Evolutionary conservation across 2,113 vertebrate species (phyloP), one percentile per base, ranked within the genome.

Genomic region (Hippocampus comes): DNA sequence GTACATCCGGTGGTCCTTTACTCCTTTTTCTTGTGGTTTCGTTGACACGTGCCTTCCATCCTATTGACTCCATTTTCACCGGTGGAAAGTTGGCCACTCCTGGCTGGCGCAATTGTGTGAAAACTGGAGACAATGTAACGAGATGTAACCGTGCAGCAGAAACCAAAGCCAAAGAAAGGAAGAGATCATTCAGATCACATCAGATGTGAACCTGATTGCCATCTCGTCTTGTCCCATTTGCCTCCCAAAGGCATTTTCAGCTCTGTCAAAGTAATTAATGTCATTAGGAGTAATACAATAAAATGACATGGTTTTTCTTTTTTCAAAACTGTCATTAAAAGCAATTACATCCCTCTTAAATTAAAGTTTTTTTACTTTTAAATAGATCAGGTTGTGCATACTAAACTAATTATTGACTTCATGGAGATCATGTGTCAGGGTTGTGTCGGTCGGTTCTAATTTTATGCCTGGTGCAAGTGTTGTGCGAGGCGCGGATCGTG

Each of bases 51-150:
- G 84, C 23, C 48, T 57, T 88, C 83, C 84, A 89, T 90, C 84
- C 75, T 79, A 87, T 81, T 88, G 82, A 82, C 82, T 89, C 84
- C 81, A 85, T 81, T 86, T 86, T 88, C 82, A 86, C 77, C 71
- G 73, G 72, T 63, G 74, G 84, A 74, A 75, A 65, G 42, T 34
- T 67, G 79, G 67, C 72, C 82, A 72, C 71, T 81, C 75, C 49
- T 79, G 66, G 70, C 68, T 74, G 75, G 77, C 79, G 74, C 72
- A 57, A 21, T 42, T 56, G 43, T 27, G 77, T 89, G 85, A 77
- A 86, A 88, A 87, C 75, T 84, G 87, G 84, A 90, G 30, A 81
- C 79, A 84, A 84, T 79, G 71, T 49, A 49, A 64, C 59, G 30
- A 77, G 86, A 87, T 88, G 84, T 88, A 88, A 83, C 55, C 15